Conservation (phyloP, 2,888 invertebrate genomes). For the Cataglyphis albicans region DNA sequence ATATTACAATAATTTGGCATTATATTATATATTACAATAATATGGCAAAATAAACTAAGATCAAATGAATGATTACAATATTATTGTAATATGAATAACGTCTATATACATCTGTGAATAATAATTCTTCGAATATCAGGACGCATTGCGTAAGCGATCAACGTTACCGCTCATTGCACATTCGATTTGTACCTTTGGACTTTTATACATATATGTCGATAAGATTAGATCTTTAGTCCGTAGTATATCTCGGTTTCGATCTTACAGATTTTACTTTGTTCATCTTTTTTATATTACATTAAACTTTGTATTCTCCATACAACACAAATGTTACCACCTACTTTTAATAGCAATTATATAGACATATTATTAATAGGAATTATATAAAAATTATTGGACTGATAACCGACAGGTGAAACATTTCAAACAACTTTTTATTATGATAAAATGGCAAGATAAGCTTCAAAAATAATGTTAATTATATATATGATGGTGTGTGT, state of each 20-base stretch:
- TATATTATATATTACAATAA: neutral
- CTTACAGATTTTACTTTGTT: neutral
- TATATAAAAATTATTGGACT: neutral
- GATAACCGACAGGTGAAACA: neutral
- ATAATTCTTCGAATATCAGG: neutral
- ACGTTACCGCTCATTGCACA: neutral
- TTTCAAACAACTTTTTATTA: neutral
- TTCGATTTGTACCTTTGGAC: slow-evolving; percentile 24
- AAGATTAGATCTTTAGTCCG: neutral
- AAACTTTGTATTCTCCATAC: neutral
- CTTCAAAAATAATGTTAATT: neutral
- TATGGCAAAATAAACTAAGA: neutral
- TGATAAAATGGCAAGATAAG: neutral
- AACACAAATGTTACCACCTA: neutral
- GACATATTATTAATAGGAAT: too few relatives aligned
- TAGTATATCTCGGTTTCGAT: neutral
- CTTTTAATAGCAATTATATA: neutral
- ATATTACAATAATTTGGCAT: too few relatives aligned
- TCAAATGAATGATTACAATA: neutral
- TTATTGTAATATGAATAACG: neutral
- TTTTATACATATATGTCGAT: neutral
- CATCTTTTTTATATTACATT: neutral
- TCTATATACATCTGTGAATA: neutral
- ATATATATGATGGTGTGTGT: neutral
- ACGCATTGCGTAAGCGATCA: neutral